Evolutionary conservation across 2,113 vertebrate genomes (phyloP).

Genomic region (Muntiacus reevesi): DNA sequence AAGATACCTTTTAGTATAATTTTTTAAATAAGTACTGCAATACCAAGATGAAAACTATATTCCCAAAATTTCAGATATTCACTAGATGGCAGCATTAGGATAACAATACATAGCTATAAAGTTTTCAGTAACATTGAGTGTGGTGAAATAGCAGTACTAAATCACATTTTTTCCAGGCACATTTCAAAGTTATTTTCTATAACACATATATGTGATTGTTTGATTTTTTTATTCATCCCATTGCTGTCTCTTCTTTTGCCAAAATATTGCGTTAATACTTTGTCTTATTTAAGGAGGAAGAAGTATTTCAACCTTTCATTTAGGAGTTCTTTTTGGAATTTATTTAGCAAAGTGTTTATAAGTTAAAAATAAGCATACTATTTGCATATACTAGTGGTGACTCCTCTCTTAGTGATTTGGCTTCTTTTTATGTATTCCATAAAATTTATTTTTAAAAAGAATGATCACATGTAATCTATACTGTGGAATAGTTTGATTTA

Average conservation of each 20-base stretch:
- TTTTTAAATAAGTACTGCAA: neutral
- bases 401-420: too few species aligned
- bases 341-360: neutral
- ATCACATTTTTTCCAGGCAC: constrained; percentile 27
- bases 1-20: neutral
- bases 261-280: neutral
- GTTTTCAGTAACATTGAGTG: neutral
- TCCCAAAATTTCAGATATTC: neutral
- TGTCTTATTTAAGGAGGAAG: neutral
- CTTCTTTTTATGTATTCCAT: too few species aligned
- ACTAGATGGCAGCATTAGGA: constrained; percentile 79
- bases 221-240: constrained; percentile 13
- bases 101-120: constrained; percentile 25
- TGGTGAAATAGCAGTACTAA: constrained; percentile 39
- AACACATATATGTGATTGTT: constrained; percentile 10
- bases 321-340: neutral
- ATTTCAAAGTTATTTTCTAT: constrained; percentile 49
- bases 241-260: neutral
- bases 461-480: neutral
- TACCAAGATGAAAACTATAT: neutral
- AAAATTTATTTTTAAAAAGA: neutral
- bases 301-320: neutral
- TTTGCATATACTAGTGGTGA: too few species aligned
- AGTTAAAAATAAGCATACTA: constrained; percentile 23
- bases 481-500: neutral